A percentile compares a stretch with the other conserved stretches of the same genome.
These are phyloP conservation scores for Adela reaumurella DNA, from an alignment of 2,888 invertebrate genomes.

Conservation along the genomic window DNA sequence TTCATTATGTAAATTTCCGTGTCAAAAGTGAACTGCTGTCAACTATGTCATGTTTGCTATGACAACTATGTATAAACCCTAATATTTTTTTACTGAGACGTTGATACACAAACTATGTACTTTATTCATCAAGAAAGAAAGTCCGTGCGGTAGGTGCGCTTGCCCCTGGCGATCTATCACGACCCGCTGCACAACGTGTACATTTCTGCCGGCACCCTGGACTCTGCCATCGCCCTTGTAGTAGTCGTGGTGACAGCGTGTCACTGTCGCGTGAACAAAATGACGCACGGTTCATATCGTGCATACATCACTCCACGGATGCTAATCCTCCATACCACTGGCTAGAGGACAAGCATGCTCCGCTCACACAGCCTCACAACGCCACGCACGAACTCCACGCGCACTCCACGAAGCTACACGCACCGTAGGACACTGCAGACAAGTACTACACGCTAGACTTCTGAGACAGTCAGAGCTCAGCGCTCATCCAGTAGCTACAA, in stretches of 20 bases:
- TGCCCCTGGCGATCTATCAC: too few species aligned
- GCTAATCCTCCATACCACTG: constrained; percentile 50
- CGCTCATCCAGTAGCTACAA: constrained; percentile 71
- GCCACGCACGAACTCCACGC: constrained; percentile 18
- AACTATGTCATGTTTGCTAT: too few species aligned
- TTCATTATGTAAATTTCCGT: too few species aligned
- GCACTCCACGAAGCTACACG: constrained; percentile 35
- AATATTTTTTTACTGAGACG: too few species aligned
- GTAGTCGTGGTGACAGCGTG: constrained; percentile 75
- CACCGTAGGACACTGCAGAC: constrained; percentile 64
- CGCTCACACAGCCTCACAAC: constrained; percentile 13
- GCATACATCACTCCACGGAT: constrained; percentile 39
- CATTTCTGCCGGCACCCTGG: too few species aligned
- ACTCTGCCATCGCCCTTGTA: too few species aligned
- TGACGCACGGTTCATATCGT: constrained; percentile 61
- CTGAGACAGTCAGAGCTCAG: constrained; percentile 72
- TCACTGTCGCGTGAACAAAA: constrained; percentile 76
- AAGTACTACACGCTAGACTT: constrained; percentile 78
- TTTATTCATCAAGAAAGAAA: too few species aligned
- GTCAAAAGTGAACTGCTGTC: too few species aligned
- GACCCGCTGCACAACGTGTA: too few species aligned
- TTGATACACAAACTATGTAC: too few species aligned
- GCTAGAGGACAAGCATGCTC: constrained; percentile 55
- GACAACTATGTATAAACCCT: too few species aligned
- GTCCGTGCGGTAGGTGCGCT: too few species aligned